Conservation (phyloP, 2,113 vertebrate species). For the Columbina picui region DNA sequence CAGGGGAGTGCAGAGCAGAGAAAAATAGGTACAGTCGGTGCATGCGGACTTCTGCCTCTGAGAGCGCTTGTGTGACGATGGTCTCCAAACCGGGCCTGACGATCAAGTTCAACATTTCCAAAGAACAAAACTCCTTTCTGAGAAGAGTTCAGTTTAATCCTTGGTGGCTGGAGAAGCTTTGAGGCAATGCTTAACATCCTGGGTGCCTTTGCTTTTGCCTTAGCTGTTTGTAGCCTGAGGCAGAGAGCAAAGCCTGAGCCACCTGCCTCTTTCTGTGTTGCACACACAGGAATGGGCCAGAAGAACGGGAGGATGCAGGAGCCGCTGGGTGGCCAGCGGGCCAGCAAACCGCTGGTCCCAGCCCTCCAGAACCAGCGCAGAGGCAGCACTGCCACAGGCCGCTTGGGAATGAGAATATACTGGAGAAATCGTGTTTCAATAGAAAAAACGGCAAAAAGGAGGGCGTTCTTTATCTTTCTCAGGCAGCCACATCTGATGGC, state of each 20-base stretch:
- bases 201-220: neutral
- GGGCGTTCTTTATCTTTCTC: neutral
- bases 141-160: neutral
- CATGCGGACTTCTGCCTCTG: accelerated
- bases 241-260: neutral
- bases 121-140: neutral
- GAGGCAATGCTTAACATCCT: neutral
- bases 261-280: neutral
- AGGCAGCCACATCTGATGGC: neutral
- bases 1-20: neutral
- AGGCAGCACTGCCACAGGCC: neutral
- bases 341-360: neutral
- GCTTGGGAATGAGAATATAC: neutral
- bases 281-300: neutral
- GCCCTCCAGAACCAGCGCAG: neutral
- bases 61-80: neutral
- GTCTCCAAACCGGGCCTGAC: neutral
- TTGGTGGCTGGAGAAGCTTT: neutral
- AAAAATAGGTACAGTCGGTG: neutral
- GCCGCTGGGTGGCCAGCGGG: neutral
- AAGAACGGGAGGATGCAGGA: neutral
- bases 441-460: neutral
- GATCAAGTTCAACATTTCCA: neutral
- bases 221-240: neutral
- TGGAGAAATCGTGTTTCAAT: neutral